A percentile compares a stretch with the other conserved stretches of the same genome.
These are phyloP conservation scores for Lithophane ornitopus DNA, from an alignment of 2,888 invertebrate genomes.

Conservation along the genomic window DNA sequence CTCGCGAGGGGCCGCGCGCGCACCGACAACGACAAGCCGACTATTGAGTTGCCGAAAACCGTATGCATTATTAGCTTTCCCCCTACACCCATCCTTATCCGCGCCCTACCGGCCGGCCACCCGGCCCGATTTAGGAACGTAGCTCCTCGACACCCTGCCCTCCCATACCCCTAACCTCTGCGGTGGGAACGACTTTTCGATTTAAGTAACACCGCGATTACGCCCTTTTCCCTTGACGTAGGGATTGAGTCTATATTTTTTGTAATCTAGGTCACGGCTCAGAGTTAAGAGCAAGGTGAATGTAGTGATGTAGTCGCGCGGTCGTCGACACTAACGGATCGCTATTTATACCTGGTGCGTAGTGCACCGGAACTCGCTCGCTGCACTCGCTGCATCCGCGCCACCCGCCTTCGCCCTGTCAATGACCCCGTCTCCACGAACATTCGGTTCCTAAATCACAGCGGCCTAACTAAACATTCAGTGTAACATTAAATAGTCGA, in stretches of 20 bases:
- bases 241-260: slow-evolving; percentile 68
- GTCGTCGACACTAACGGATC: slow-evolving; percentile 90
- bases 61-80: slow-evolving; percentile 85
- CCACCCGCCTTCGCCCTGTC: slow-evolving; percentile 85
- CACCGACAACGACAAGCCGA: slow-evolving; percentile 74
- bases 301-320: slow-evolving; percentile 81
- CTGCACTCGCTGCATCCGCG: slow-evolving; percentile 89
- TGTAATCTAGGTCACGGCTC: slow-evolving; percentile 82
- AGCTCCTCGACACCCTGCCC: slow-evolving; percentile 73
- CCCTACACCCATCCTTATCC: slow-evolving; percentile 72
- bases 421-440: slow-evolving; percentile 83
- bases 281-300: slow-evolving; percentile 78
- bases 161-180: slow-evolving; percentile 71
- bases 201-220: slow-evolving; percentile 51
- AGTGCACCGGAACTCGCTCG: slow-evolving; percentile 89
- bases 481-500: slow-evolving; percentile 13
- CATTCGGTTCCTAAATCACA: slow-evolving; percentile 62
- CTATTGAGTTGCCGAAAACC: slow-evolving; percentile 85
- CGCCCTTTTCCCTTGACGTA: slow-evolving; percentile 69
- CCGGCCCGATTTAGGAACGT: slow-evolving; percentile 70
- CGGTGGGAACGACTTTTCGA: slow-evolving; percentile 58
- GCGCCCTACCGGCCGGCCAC: slow-evolving; percentile 72
- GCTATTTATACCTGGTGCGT: slow-evolving; percentile 90
- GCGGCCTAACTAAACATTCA: slow-evolving; percentile 26
- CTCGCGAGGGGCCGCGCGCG: slow-evolving; percentile 84